Percentiles rank a stretch among this genome's conserved stretches.
Evolutionary conservation across 2,797 vertebrate species (phyloP).

Genomic region (Sternotherus odoratus): DNA sequence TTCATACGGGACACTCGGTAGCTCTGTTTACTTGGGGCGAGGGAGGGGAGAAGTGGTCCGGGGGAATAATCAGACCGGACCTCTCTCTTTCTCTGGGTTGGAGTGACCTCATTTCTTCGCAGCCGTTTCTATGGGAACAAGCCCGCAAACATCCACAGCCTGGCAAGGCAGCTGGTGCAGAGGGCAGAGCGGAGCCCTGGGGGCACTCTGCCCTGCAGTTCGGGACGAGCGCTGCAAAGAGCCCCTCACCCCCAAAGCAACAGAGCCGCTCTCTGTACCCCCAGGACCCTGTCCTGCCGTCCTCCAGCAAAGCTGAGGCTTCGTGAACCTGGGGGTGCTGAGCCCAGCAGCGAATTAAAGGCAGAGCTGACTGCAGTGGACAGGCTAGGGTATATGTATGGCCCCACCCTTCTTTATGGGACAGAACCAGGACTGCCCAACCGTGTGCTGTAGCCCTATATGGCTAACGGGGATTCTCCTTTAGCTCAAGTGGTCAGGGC

Average conservation of each 20-base stretch:
- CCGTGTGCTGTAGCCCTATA: neutral
- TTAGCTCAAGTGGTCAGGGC: neutral
- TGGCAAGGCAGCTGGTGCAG: neutral
- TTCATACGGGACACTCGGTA: too few relatives aligned
- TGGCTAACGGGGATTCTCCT: neutral
- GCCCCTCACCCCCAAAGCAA: neutral
- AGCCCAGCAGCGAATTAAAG: neutral
- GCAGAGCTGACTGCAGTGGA: neutral
- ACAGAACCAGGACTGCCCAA: neutral
- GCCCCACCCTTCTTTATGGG: neutral
- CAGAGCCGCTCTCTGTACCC: neutral
- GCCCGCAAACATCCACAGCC: neutral
- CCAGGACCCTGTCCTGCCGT: neutral
- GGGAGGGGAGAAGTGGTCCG: neutral
- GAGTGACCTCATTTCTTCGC: neutral
- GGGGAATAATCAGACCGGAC: neutral
- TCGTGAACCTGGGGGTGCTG: neutral
- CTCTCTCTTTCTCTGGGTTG: neutral
- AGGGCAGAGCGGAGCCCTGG: neutral
- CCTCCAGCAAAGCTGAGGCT: neutral
- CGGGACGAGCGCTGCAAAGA: neutral
- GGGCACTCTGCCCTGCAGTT: neutral
- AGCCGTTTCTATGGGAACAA: neutral
- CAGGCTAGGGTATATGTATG: neutral
- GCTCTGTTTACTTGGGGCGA: neutral